These are phyloP conservation scores for Lerista edwardsae DNA, from an alignment of 2,797 vertebrate genomes.

Conservation along the genomic window DNA sequence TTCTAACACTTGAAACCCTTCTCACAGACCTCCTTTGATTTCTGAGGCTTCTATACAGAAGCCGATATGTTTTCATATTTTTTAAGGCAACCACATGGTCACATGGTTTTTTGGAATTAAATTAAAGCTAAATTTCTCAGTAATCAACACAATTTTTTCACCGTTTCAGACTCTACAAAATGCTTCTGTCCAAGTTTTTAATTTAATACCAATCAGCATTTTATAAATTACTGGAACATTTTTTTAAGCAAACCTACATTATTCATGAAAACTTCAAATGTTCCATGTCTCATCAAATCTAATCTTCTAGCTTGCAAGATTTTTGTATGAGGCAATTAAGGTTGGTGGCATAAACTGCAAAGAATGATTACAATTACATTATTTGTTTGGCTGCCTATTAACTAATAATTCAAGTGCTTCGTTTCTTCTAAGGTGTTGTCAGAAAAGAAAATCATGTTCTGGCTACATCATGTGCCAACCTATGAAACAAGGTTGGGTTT, in stretches of 20 bases:
- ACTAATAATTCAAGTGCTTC: slow-evolving; percentile 23
- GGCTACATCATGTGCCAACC: neutral
- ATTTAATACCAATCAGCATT: neutral
- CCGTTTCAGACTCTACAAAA: slow-evolving; percentile 29
- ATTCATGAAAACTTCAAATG: neutral
- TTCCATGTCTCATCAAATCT: neutral
- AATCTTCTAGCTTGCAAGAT: slow-evolving; percentile 9
- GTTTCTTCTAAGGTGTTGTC: slow-evolving; percentile 13
- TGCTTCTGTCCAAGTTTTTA: slow-evolving; percentile 16
- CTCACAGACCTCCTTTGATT: neutral
- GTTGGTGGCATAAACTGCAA: neutral
- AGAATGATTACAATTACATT: slow-evolving; percentile 27
- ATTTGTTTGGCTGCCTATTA: neutral
- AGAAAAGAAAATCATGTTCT: slow-evolving; percentile 9
- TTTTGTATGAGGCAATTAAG: slow-evolving; percentile 18
- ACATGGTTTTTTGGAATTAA: neutral
- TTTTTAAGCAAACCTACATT: neutral
- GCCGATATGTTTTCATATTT: neutral
- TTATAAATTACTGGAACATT: neutral
- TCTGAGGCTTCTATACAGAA: neutral
- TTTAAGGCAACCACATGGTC: neutral
- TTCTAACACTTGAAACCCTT: neutral
- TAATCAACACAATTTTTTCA: slow-evolving; percentile 1
- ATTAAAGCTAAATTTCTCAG: neutral
- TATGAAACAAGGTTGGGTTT: neutral